A percentile compares a stretch with the other conserved stretches of the same genome.
phyloP scores from a whole-genome alignment of 2,888 invertebrate species.

The Agelastica alni region DNA sequence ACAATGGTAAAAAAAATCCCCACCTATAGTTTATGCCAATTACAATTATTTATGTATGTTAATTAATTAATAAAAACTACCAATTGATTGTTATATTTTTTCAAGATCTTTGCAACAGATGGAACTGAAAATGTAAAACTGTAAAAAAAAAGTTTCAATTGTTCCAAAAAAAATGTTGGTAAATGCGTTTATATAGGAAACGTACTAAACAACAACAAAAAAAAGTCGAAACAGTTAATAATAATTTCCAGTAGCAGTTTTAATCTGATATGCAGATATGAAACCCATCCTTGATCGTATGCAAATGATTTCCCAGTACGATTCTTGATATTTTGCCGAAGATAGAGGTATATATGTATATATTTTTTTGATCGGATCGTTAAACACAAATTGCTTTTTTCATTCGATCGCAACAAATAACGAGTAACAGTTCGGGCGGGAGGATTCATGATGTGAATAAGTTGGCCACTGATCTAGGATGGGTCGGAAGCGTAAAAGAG shows the following conservation, averaged over 20 bases:
- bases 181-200: too few species aligned
- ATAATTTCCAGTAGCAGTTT: slow-evolving; percentile 15
- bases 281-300: slow-evolving; percentile 25
- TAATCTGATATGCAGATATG: slow-evolving; percentile 19
- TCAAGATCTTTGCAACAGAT: too few species aligned
- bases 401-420: slow-evolving; percentile 34
- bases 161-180: too few species aligned
- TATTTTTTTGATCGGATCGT: slow-evolving; percentile 32
- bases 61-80: too few species aligned
- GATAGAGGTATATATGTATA: slow-evolving; percentile 26
- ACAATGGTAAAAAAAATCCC: too few species aligned
- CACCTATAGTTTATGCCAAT: too few species aligned
- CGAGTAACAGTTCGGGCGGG: slow-evolving; percentile 33
- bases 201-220: too few species aligned
- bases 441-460: slow-evolving; percentile 44
- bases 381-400: slow-evolving; percentile 37
- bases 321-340: slow-evolving; percentile 26
- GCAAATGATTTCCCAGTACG: slow-evolving; percentile 25
- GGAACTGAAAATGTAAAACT: too few species aligned
- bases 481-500: slow-evolving; percentile 47
- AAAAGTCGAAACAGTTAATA: neutral
- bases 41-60: too few species aligned
- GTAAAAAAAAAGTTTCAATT: too few species aligned
- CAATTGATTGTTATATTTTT: too few species aligned
- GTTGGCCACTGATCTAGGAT: slow-evolving; percentile 51